Conservation (phyloP, 2,888 invertebrate species). For the Masnerella sp. region DNA sequence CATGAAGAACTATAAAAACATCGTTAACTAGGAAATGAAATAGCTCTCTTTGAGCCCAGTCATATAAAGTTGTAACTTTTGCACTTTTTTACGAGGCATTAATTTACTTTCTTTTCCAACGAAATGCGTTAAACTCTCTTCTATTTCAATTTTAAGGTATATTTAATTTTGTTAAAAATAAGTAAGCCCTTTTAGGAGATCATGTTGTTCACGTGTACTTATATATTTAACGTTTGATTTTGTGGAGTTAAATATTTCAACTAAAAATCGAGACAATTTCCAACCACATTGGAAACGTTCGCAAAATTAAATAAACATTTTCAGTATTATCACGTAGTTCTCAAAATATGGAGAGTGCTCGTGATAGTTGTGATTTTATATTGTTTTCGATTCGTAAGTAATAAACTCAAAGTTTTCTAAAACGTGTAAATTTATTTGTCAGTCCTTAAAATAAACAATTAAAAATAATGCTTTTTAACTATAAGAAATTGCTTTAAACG, state of each 20-base stretch:
- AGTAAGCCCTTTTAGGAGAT: no score
- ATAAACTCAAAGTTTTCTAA: conserved; percentile 67
- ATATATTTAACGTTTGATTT: no score
- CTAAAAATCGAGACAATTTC: no score
- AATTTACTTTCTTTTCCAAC: conserved; percentile 2
- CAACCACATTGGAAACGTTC: no score
- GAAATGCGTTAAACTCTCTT: not conserved
- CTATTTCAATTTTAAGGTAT: no score
- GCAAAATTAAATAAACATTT: not conserved
- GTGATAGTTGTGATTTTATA: conserved; percentile 66
- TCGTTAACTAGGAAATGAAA: conserved; percentile 5
- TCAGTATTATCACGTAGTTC: conserved; percentile 18
- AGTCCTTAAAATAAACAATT: no score
- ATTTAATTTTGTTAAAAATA: no score
- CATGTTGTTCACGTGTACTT: no score
- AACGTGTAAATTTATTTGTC: not conserved
- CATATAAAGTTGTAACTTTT: conserved; percentile 9
- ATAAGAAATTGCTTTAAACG: no score
- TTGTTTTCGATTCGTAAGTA: conserved; percentile 63
- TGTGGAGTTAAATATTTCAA: not conserved
- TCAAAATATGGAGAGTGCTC: not conserved
- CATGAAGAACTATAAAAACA: conserved; percentile 71
- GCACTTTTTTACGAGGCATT: conserved; percentile 18
- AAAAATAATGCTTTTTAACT: no score
- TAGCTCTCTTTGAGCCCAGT: not conserved